phyloP scores from a whole-genome alignment of 2,888 invertebrate species.

The Lasioglossum villosulum region DNA sequence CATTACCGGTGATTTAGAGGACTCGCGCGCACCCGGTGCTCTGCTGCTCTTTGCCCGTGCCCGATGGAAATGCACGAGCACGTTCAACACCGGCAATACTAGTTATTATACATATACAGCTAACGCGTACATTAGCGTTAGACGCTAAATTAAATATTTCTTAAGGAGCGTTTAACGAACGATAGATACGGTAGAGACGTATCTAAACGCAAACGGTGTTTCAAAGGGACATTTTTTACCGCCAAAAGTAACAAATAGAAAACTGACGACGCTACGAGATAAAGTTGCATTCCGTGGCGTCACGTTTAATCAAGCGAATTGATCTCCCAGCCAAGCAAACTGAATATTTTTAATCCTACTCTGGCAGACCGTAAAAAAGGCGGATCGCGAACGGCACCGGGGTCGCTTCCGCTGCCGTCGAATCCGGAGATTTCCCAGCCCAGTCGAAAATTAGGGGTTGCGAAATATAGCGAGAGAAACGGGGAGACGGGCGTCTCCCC shows the following conservation, averaged over 20 bases:
- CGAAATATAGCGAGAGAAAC: background rate
- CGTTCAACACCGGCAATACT: background rate
- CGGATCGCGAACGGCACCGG: conserved; percentile 14
- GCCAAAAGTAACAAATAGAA: background rate
- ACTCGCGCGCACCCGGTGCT: background rate
- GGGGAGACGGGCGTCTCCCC: conserved; percentile 31
- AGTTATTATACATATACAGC: background rate
- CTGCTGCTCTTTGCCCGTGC: background rate
- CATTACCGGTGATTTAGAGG: conserved; percentile 1
- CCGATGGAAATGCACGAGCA: background rate
- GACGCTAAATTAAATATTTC: no score
- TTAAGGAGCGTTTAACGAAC: no score
- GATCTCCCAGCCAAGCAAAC: background rate
- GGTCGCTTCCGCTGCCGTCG: conserved; percentile 36
- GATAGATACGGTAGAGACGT: no score
- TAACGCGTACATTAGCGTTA: no score
- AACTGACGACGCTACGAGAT: background rate
- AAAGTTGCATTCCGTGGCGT: background rate
- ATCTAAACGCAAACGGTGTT: no score
- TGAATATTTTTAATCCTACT: conserved; percentile 19
- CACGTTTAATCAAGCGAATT: conserved; percentile 5
- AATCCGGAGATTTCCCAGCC: conserved; percentile 50
- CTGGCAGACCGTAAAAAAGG: background rate
- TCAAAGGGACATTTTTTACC: no score
- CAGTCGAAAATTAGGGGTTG: conserved; percentile 71